phyloP scores from a whole-genome alignment of 1,140 invertebrate genomes.

The Drosophila equinoxialis region DNA sequence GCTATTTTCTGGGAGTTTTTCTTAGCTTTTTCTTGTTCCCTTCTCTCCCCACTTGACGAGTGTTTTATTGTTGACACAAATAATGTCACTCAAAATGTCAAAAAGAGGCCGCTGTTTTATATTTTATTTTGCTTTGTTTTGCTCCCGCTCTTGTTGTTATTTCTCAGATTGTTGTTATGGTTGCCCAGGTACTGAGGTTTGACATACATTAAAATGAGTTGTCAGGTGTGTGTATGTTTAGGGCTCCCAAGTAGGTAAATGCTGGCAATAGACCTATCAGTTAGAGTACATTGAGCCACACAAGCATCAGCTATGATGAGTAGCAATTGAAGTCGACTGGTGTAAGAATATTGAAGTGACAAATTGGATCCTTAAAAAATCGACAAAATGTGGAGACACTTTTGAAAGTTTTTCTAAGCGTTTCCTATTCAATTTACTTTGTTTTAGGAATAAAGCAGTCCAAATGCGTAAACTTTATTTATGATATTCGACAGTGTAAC shows the following conservation, averaged over 20 bases:
- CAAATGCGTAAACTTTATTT: too few species aligned
- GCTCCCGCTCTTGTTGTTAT: conserved; percentile 24
- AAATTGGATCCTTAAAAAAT: neutral
- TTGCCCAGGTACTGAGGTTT: conserved; percentile 60
- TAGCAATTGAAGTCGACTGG: conserved; percentile 2
- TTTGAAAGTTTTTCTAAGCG: neutral
- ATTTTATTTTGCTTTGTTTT: conserved; percentile 41
- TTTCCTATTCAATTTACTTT: neutral
- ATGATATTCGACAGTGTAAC: too few species aligned
- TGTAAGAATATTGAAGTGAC: neutral
- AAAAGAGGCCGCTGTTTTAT: conserved; percentile 65
- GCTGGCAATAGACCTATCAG: neutral
- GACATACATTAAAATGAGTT: conserved; percentile 74
- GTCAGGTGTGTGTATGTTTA: conserved; percentile 53
- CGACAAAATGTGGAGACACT: neutral
- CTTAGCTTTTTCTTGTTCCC: conserved; percentile 23
- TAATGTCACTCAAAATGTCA: conserved; percentile 80
- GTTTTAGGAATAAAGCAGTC: too few species aligned
- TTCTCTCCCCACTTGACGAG: conserved; percentile 39
- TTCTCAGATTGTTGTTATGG: conserved; percentile 17
- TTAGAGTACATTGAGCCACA: neutral
- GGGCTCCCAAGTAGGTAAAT: neutral
- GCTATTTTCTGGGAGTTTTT: conserved; percentile 30
- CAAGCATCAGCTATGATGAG: neutral
- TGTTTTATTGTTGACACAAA: conserved; percentile 81